Conservation (phyloP, 2,888 invertebrate genomes). For the Macrosiphum euphorbiae region DNA sequence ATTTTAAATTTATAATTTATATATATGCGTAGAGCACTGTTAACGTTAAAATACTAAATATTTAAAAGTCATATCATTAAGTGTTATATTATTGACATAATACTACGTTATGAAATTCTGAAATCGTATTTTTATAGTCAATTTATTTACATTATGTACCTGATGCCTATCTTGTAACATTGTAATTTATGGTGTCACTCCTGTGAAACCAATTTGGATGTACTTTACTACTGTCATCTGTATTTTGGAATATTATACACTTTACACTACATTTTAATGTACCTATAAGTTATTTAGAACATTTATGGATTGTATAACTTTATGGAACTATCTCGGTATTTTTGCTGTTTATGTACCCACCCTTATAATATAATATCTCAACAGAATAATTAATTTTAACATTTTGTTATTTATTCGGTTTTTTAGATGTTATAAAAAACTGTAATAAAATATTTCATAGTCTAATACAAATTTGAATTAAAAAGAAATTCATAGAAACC, state of each 20-base stretch:
- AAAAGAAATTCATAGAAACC: neutral
- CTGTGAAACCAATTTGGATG: neutral
- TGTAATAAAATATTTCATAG: neutral
- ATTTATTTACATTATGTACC: neutral
- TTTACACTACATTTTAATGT: neutral
- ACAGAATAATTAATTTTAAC: neutral
- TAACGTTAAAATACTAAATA: neutral
- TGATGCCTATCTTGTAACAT: neutral
- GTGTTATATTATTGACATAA: neutral
- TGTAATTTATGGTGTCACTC: neutral
- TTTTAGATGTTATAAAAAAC: neutral
- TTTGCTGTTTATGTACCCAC: slow-evolving; percentile 15
- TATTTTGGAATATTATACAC: neutral
- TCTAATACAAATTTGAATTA: neutral
- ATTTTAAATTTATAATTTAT: slow-evolving; percentile 56
- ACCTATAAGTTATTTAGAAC: slow-evolving; percentile 42
- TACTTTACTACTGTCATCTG: neutral
- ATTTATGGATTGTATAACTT: slow-evolving; percentile 52
- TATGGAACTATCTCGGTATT: slow-evolving; percentile 59
- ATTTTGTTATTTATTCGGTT: neutral
- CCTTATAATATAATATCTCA: neutral
- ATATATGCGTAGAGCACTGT: neutral
- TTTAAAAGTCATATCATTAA: neutral
- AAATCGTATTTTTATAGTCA: neutral
- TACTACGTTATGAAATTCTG: neutral